These are phyloP conservation scores for Drosophila azteca DNA, from an alignment of 1,140 invertebrate species.

Conservation along the genomic window DNA sequence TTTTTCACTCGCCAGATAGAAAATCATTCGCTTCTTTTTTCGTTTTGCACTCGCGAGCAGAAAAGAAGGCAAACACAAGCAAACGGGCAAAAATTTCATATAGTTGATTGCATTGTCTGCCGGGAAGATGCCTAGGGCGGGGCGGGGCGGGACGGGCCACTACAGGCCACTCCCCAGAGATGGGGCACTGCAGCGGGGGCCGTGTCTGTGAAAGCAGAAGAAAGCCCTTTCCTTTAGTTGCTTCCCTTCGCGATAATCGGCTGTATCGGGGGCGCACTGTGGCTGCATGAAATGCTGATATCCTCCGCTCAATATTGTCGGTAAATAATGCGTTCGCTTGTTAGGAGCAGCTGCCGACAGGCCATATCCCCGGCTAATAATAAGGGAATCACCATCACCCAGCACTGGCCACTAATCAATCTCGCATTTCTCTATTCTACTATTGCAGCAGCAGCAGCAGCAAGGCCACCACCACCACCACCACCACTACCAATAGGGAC, in stretches of 20 bases:
- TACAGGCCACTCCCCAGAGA: neutral
- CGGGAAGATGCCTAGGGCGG: constrained; percentile 25
- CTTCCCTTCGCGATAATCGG: too few species aligned
- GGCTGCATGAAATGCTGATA: constrained; percentile 35
- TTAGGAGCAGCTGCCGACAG: constrained; percentile 14
- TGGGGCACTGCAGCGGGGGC: neutral
- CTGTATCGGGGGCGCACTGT: neutral
- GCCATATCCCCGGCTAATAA: constrained; percentile 12
- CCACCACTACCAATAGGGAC: too few species aligned
- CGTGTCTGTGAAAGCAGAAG: neutral
- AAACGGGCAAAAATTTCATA: constrained; percentile 59
- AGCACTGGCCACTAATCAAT: constrained; percentile 21
- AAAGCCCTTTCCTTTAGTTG: too few species aligned
- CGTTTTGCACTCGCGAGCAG: constrained; percentile 1
- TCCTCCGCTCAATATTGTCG: constrained; percentile 50
- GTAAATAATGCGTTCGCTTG: constrained; percentile 51
- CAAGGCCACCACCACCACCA: neutral
- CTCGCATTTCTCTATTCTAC: neutral
- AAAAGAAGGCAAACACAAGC: constrained; percentile 21
- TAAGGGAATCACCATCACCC: neutral
- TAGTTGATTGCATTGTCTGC: constrained; percentile 62
- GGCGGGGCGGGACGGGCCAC: too few species aligned
- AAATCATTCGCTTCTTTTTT: constrained; percentile 45
- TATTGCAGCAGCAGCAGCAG: constrained; percentile 14
- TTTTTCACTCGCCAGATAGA: constrained; percentile 51